phyloP scores from a whole-genome alignment of 2,888 invertebrate genomes.

The Phyto melanocephala region DNA sequence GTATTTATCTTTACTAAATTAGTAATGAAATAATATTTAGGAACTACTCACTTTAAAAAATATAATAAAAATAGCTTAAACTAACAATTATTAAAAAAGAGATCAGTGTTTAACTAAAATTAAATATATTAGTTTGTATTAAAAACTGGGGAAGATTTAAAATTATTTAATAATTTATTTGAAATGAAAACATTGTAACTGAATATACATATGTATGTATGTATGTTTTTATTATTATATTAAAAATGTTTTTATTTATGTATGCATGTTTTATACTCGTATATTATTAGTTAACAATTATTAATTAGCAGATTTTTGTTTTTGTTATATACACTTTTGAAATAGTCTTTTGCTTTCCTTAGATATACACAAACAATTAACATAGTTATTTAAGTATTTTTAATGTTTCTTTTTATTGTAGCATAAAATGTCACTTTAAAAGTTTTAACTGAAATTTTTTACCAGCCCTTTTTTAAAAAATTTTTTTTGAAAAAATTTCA shows the following conservation, averaged over 20 bases:
- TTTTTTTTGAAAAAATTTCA: constrained; percentile 45
- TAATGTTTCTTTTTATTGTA: constrained; percentile 17
- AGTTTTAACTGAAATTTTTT: constrained; percentile 59
- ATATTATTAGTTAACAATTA: constrained; percentile 33
- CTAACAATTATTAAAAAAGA: constrained; percentile 38
- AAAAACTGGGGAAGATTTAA: neutral
- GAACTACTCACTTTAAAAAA: neutral
- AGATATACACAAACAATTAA: constrained; percentile 48
- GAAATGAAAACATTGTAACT: too few species aligned
- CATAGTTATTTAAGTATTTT: neutral
- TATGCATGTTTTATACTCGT: neutral
- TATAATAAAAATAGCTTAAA: neutral
- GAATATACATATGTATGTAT: too few species aligned
- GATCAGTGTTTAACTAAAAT: constrained; percentile 14
- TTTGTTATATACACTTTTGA: constrained; percentile 51
- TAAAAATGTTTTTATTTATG: too few species aligned
- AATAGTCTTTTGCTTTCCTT: constrained; percentile 70
- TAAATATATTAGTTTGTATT: neutral
- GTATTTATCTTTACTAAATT: neutral
- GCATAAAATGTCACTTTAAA: constrained; percentile 3
- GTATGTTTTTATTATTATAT: too few species aligned
- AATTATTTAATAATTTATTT: neutral
- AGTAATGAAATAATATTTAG: neutral
- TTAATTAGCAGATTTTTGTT: constrained; percentile 8
- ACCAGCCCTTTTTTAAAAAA: constrained; percentile 47